Evolutionary conservation across 2,888 invertebrate genomes (phyloP), one percentile per base, ranked within the genome.

Genomic region (Busseola fusca): DNA sequence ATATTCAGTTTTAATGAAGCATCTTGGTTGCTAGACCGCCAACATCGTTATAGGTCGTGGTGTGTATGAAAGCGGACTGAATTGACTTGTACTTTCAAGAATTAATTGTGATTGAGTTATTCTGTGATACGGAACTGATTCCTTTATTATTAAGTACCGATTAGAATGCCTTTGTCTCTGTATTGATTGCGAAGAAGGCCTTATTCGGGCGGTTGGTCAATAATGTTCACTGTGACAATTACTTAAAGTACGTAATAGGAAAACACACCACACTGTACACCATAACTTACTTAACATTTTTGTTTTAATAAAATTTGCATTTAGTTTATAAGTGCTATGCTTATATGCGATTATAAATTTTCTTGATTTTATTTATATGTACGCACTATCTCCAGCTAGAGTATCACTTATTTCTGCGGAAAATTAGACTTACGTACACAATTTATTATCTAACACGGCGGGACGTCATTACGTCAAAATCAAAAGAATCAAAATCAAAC

Each of bases 1-100:
- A 89, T 93, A 91, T 91, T 90, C 88, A 84, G 89, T 91, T 89
- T 92, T 92, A 91, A 92, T 90, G 86, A 77, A 72, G 73, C 79
- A 84, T 86, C 86, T 88, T 84, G 84, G 86, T 84, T 81, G 84
- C 83, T 73, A 82, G 81, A 71, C 80, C 78, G 84, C 85, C 84
- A 87, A 87, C 86, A 82, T 86, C 80, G 72, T 83, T 83, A 72
- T 66, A 64, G 70, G 71, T 71, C 66, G 64, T 48, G 77, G 79
- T 69, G 48, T 73, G 67, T 72, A 1, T 80, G 71, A 30, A 27
- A 81, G 84, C 79, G 78, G 66, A 48, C 27, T 59, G 59, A 52
- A 48, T 71, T 64, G 37, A 52, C 58, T 70, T 59, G 45, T 63
- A 30, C 14, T 14, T 12, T 9, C 27, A 30, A n/a, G 37, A 60